Conservation (phyloP, 2,888 invertebrate genomes). For the Tetragonisca angustula region DNA sequence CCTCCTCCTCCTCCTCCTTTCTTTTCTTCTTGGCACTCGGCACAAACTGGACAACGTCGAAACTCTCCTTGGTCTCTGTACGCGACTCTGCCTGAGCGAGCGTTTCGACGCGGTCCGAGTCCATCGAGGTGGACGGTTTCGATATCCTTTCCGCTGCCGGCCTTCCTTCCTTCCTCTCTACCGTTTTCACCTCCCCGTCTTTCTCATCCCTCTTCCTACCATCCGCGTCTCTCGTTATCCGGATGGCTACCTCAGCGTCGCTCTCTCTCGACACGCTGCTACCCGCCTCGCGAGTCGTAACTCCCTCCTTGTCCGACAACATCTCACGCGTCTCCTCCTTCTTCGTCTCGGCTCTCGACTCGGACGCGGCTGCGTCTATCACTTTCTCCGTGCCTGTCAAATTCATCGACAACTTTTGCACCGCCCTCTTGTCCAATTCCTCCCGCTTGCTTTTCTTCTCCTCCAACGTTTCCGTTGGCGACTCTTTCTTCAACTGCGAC, state of each 20-base stretch:
- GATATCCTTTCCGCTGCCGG: slow-evolving; percentile 16
- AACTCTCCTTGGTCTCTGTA: slow-evolving; percentile 68
- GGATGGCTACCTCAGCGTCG: slow-evolving; percentile 74
- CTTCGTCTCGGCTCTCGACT: slow-evolving; percentile 67
- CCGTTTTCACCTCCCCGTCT: slow-evolving; percentile 54
- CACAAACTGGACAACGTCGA: slow-evolving; percentile 56
- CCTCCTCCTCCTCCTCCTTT: slow-evolving; percentile 37
- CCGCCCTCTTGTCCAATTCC: slow-evolving; percentile 70
- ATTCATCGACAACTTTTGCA: slow-evolving; percentile 74
- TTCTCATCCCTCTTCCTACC: slow-evolving; percentile 17
- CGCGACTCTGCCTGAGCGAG: slow-evolving; percentile 68
- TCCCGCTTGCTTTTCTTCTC: slow-evolving; percentile 72
- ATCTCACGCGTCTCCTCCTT: slow-evolving; percentile 70
- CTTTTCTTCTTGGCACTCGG: slow-evolving; percentile 53
- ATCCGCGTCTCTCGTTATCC: slow-evolving; percentile 70
- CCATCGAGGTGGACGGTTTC: slow-evolving; percentile 13
- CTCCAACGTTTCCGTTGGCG: slow-evolving; percentile 73
- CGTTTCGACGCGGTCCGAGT: slow-evolving; percentile 66
- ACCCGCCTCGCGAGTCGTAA: slow-evolving; percentile 70
- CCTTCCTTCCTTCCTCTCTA: slow-evolving; percentile 21
- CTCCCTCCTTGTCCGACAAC: slow-evolving; percentile 74
- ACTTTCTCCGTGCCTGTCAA: slow-evolving; percentile 73
- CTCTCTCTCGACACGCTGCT: slow-evolving; percentile 69
- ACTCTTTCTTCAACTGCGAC: slow-evolving; percentile 73
- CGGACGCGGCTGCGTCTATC: slow-evolving; percentile 76